phyloP scores from a whole-genome alignment of 2,888 invertebrate genomes.

The Lymantria dispar region DNA sequence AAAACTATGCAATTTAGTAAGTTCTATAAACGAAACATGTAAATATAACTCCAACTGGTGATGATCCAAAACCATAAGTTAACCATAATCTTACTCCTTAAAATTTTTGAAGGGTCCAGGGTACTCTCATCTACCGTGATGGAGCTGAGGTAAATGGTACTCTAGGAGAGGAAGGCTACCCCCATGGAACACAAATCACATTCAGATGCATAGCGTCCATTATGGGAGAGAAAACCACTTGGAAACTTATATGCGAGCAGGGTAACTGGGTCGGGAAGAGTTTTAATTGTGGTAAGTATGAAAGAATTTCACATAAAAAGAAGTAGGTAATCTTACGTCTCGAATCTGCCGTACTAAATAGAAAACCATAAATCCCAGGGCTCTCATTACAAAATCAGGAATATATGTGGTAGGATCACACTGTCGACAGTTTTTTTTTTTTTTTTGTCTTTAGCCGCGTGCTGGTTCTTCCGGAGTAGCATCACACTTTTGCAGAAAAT shows the following conservation, averaged over 20 bases:
- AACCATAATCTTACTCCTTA: constrained; percentile 1
- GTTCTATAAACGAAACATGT: not conserved
- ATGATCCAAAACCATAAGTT: not conserved
- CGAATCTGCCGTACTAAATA: no score
- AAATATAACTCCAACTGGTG: not conserved
- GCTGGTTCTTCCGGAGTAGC: no score
- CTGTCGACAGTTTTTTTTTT: no score
- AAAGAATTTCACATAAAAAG: not conserved
- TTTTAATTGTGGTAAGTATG: constrained; percentile 87
- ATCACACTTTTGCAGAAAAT: no score
- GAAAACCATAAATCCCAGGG: no score
- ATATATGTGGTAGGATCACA: no score
- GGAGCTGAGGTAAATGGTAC: constrained; percentile 86
- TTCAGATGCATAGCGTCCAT: constrained; percentile 92
- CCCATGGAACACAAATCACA: constrained; percentile 91
- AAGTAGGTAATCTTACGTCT: no score
- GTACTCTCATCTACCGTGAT: constrained; percentile 89
- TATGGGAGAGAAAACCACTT: constrained; percentile 91
- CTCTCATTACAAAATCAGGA: no score
- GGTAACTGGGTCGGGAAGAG: constrained; percentile 93
- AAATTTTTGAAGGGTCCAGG: constrained; percentile 83
- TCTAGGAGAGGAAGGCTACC: constrained; percentile 85
- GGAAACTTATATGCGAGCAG: constrained; percentile 93
- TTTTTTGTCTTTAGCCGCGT: no score
- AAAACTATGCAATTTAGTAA: not conserved